These are phyloP conservation scores for Drosophila nebulosa DNA, from an alignment of 1,140 invertebrate species.

Conservation along the genomic window DNA sequence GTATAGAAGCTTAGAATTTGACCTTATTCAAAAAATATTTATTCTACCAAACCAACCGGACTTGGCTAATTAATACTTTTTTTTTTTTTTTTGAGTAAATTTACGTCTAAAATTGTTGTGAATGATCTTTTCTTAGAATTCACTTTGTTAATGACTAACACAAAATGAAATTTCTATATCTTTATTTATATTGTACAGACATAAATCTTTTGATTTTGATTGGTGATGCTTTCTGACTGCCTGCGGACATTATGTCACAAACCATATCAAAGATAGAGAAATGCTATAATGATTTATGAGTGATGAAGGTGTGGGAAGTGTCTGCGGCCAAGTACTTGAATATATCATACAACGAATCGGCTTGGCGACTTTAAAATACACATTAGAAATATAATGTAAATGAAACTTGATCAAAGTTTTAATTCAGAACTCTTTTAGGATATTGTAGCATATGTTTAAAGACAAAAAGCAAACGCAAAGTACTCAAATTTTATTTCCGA, in stretches of 20 bases:
- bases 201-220: constrained; percentile 5
- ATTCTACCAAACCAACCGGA: neutral
- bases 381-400: neutral
- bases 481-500: no score
- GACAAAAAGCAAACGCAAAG: no score
- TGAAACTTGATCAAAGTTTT: no score
- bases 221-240: neutral
- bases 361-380: neutral
- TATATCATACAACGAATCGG: neutral
- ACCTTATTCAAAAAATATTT: constrained; percentile 2
- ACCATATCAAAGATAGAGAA: neutral
- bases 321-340: neutral
- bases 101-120: neutral
- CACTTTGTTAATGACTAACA: constrained; percentile 15
- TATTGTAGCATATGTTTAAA: no score
- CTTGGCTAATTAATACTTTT: constrained; percentile 5
- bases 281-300: constrained; percentile 16
- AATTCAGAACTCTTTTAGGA: no score
- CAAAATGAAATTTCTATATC: constrained; percentile 4
- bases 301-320: neutral
- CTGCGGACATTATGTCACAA: constrained; percentile 2
- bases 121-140: constrained; percentile 27
- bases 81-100: neutral
- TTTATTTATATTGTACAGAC: constrained; percentile 6
- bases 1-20: neutral